Conservation (phyloP, 2,888 invertebrate species). For the Drosophila macrospina region DNA sequence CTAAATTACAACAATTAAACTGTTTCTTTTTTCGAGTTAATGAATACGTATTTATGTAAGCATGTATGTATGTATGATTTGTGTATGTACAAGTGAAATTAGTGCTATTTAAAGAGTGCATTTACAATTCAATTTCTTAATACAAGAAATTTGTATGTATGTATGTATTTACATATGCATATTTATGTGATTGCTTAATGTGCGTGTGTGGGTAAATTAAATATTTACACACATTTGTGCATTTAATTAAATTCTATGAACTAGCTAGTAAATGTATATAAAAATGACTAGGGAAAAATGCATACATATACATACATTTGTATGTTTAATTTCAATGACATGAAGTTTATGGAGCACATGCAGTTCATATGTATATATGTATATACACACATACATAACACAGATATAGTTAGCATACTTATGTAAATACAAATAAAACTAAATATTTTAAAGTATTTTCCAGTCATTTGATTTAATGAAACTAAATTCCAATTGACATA, state of each 20-base stretch:
- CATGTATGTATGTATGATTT: not conserved
- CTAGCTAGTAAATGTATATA: not conserved
- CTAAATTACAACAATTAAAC: not conserved
- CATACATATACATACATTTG: not conserved
- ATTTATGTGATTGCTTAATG: too few species aligned
- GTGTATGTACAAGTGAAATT: slow-evolving; percentile 5
- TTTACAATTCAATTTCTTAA: not conserved
- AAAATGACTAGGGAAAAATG: not conserved
- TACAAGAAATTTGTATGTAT: slow-evolving; percentile 1
- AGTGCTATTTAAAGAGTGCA: not conserved
- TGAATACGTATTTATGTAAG: not conserved
- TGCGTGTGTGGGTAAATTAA: too few species aligned
- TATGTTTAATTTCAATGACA: slow-evolving; percentile 1
- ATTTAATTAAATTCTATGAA: not conserved
- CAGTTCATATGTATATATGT: not conserved
- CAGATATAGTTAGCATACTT: not conserved
- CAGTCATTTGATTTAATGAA: not conserved
- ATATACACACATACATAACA: not conserved
- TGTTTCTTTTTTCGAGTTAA: not conserved
- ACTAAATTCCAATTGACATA: too few species aligned
- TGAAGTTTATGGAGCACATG: slow-evolving; percentile 13
- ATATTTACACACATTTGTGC: not conserved
- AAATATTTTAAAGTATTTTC: not conserved
- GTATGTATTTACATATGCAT: not conserved
- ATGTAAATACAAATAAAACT: not conserved